These are phyloP conservation scores for Amblyornis subalaris DNA, from an alignment of 2,113 vertebrate species.

Conservation along the genomic window DNA sequence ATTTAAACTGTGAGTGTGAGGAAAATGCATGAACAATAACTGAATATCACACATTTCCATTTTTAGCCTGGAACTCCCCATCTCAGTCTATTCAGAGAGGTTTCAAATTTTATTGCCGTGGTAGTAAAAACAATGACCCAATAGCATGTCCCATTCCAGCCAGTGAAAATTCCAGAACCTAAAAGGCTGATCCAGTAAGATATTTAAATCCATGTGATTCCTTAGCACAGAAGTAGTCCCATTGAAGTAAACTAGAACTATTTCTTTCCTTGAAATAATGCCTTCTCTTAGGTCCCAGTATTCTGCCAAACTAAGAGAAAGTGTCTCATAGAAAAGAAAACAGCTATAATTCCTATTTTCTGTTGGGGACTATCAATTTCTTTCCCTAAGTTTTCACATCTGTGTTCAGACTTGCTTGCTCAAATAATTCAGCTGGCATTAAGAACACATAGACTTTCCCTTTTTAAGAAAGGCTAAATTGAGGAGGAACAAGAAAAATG, in stretches of 20 bases:
- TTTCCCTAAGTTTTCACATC: slow-evolving; percentile 4
- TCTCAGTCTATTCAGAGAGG: not conserved
- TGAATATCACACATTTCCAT: slow-evolving; percentile 9
- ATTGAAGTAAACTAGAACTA: slow-evolving; percentile 25
- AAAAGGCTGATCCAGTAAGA: not conserved
- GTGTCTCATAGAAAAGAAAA: slow-evolving; percentile 27
- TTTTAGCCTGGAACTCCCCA: slow-evolving; percentile 29
- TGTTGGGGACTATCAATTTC: not conserved
- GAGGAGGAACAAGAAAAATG: not conserved
- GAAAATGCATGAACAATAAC: slow-evolving; percentile 35
- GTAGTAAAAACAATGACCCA: slow-evolving; percentile 30
- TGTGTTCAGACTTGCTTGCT: not conserved
- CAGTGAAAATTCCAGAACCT: slow-evolving; percentile 30
- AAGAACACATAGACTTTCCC: not conserved
- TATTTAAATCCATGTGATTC: slow-evolving; percentile 4
- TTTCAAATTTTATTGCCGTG: slow-evolving; percentile 39
- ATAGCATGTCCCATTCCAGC: not conserved
- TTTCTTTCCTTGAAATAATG: not conserved
- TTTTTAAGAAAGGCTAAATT: not conserved
- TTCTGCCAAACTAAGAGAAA: slow-evolving; percentile 8
- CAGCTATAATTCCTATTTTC: slow-evolving; percentile 19
- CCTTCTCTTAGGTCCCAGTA: not conserved
- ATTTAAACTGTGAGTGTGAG: not conserved
- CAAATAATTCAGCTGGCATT: not conserved
- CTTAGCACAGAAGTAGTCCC: not conserved